A percentile compares a stretch with the other conserved stretches of the same genome.
phyloP scores from a whole-genome alignment of 2,888 invertebrate genomes.

The Apantesis nais region DNA sequence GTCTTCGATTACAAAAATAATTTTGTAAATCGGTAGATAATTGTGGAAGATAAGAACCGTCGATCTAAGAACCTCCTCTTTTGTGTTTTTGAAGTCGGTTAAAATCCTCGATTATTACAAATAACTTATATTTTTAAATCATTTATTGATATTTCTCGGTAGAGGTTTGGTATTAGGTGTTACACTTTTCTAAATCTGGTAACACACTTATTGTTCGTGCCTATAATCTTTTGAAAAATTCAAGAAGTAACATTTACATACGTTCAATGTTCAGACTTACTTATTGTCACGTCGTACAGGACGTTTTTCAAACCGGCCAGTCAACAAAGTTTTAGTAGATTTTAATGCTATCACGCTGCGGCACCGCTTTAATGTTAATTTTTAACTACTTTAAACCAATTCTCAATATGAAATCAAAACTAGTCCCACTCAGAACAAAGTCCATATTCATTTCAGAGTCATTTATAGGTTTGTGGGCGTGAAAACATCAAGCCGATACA shows the following conservation, averaged over 20 bases:
- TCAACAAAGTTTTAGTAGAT: not conserved
- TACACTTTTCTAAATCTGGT: no score
- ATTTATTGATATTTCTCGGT: no score
- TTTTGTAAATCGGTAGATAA: no score
- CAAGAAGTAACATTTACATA: slow-evolving; percentile 9
- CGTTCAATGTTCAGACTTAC: not conserved
- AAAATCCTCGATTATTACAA: no score
- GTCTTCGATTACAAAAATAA: no score
- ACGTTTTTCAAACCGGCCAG: not conserved
- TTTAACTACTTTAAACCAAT: slow-evolving; percentile 14
- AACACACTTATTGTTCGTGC: not conserved
- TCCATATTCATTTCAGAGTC: slow-evolving; percentile 15
- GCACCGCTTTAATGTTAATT: slow-evolving; percentile 14
- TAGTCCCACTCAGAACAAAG: slow-evolving; percentile 1
- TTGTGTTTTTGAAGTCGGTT: no score
- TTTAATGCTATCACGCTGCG: not conserved
- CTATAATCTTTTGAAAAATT: not conserved
- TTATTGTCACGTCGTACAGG: not conserved
- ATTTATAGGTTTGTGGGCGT: slow-evolving; percentile 21
- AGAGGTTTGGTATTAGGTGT: no score
- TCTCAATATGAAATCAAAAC: slow-evolving; percentile 10
- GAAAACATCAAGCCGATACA: slow-evolving; percentile 22
- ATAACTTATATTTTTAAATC: no score
- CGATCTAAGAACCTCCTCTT: no score
- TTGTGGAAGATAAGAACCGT: no score